These are phyloP conservation scores for Actinernus sp. DNA, from an alignment of 92 coral and sea anemone genomes.

Conservation along the genomic window DNA sequence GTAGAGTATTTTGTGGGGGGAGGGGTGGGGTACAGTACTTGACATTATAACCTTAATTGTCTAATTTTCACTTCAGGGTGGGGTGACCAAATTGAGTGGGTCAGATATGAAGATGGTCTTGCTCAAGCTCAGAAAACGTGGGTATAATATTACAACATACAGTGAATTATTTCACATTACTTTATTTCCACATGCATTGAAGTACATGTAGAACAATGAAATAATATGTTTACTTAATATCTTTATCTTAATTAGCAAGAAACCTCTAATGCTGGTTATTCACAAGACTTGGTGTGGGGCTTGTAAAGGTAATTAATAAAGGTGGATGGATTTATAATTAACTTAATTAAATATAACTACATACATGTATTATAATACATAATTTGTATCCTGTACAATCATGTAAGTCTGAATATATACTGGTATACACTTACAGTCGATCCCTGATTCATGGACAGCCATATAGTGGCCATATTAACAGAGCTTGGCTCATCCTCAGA, in stretches of 20 bases:
- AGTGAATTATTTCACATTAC: background rate
- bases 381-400: no score
- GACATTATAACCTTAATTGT: no score
- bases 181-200: background rate
- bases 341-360: background rate
- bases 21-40: no score
- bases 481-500: no score
- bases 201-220: background rate
- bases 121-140: constrained; percentile 75
- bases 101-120: constrained; percentile 65
- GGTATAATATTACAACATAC: no score
- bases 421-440: no score
- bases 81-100: constrained; percentile 86
- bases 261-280: constrained; percentile 74
- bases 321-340: no score
- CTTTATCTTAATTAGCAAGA: constrained; percentile 34
- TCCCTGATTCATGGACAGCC: background rate
- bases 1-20: no score
- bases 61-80: no score
- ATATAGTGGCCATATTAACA: no score
- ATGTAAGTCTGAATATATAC: no score
- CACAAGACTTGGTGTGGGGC: constrained; percentile 95
- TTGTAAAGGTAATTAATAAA: constrained; percentile 63
- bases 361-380: background rate
- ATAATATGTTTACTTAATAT: background rate